Base-by-base conservation (phyloP, 2,113 vertebrate genomes). In the Callopanchax toddi region DNA sequence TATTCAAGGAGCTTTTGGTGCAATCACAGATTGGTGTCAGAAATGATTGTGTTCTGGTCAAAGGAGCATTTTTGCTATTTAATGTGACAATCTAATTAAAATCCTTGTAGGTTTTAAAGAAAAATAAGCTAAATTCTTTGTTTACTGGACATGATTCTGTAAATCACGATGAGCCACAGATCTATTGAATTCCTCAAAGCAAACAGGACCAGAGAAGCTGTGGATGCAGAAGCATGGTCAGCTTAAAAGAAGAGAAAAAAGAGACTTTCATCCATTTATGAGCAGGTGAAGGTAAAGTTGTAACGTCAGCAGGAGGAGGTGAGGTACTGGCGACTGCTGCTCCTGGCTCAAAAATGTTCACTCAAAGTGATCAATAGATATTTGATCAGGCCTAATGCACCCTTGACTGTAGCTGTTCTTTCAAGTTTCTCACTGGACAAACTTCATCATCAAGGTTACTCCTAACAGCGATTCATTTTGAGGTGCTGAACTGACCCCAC, bases 241-340 rank as follows among this genome's bases (percentile, higher is more conserved):
- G 74, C 68, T 77, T 68, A 75, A 83, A 76, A 74, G 65, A 56
- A 67, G 64, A 78, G 76, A 51, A 79, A 48, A 66, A 76, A 50
- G 17, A 71, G 74, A 86, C 62, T 71, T 71, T 43, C 64, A 81
- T 77, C 72, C 74, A 79, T 91, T 85, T 84, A 70, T 79, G 79
- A 87, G 46, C 81, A 74, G 67, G 57, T 46, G 54, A 56, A 42
- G 70, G 54, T 73, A 44, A 86, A 83, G 61, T 76, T 80, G 68
- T 79, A 57, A 37, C 81, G 78, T 81, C 79, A 78, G 78, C 78
- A 82, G 45, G 39, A 85, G 52, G 45, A 53, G 57, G 56, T 26
- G 54, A 69, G 72, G 62, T n/a, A 49, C 71, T 69, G 63, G 54
- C 73, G 69, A 58, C 76, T 76, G 72, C 70, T 45, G 17, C 4